phyloP scores from a whole-genome alignment of 1,140 invertebrate species.

The Danaus plexippus region DNA sequence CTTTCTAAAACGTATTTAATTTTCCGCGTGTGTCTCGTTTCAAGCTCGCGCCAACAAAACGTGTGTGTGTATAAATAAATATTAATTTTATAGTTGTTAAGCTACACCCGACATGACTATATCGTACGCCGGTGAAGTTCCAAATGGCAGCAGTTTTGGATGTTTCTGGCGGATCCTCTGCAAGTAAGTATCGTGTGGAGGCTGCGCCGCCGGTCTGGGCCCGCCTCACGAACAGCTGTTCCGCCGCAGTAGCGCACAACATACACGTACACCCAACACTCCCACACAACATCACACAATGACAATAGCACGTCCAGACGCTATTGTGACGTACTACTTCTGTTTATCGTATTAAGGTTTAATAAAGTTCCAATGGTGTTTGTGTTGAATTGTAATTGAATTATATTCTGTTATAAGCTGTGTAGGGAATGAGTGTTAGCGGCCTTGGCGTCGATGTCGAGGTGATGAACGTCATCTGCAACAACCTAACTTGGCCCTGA shows the following conservation, averaged over 20 bases:
- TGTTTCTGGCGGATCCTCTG: slow-evolving; percentile 90
- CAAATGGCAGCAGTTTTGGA: slow-evolving; percentile 91
- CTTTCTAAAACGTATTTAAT: slow-evolving; percentile 69
- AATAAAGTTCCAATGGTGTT: slow-evolving; percentile 13
- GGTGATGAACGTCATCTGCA: slow-evolving; percentile 39
- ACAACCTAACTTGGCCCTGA: slow-evolving; percentile 41
- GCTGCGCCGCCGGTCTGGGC: slow-evolving; percentile 14
- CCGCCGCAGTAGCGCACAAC: slow-evolving; percentile 6
- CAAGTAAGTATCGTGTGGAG: slow-evolving; percentile 77
- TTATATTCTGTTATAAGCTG: slow-evolving; percentile 26
- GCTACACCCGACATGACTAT: slow-evolving; percentile 79
- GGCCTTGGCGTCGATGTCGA: slow-evolving; percentile 34
- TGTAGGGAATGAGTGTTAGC: slow-evolving; percentile 7
- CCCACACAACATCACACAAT: not conserved
- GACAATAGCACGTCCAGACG: slow-evolving; percentile 9
- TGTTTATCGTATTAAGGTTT: slow-evolving; percentile 15
- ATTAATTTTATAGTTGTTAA: slow-evolving; percentile 58
- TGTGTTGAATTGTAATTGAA: slow-evolving; percentile 28
- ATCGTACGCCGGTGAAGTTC: slow-evolving; percentile 89
- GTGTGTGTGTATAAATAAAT: slow-evolving; percentile 66
- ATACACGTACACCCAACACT: slow-evolving; percentile 2
- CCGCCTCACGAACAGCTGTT: slow-evolving; percentile 43
- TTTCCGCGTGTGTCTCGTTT: slow-evolving; percentile 64
- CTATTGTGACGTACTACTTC: slow-evolving; percentile 31
- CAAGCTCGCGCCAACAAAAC: slow-evolving; percentile 60